Conservation (phyloP, 2,888 invertebrate genomes). For the Tachina lurida region DNA sequence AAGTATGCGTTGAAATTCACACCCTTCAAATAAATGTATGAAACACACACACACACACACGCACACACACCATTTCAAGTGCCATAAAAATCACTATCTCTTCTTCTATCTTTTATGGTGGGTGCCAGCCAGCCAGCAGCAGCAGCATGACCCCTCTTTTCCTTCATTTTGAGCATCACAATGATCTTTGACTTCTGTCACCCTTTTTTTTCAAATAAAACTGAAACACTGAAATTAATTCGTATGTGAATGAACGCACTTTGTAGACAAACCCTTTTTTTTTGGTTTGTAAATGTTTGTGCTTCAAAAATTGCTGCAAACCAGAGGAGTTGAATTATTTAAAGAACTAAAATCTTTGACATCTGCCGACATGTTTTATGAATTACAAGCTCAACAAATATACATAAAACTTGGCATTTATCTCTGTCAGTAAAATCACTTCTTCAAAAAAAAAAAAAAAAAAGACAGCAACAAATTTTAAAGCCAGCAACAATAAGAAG, state of each 20-base stretch:
- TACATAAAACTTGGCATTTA: slow-evolving; percentile 76
- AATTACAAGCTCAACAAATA: slow-evolving; percentile 45
- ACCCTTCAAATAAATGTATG: neutral
- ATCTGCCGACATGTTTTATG: slow-evolving; percentile 78
- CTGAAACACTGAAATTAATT: neutral
- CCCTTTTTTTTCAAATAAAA: slow-evolving; percentile 19
- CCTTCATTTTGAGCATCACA: neutral
- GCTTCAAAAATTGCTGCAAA: slow-evolving; percentile 19
- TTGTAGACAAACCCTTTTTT: slow-evolving; percentile 13
- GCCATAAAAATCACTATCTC: slow-evolving; percentile 10
- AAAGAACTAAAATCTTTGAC: slow-evolving; percentile 73
- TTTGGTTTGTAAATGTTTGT: neutral
- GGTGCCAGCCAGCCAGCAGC: neutral
- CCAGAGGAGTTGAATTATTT: slow-evolving; percentile 35
- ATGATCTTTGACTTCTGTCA: slow-evolving; percentile 48
- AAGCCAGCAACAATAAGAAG: neutral
- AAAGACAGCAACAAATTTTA: neutral
- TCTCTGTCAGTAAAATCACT: slow-evolving; percentile 80
- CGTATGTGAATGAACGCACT: neutral
- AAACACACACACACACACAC: neutral
- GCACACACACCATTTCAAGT: slow-evolving; percentile 10
- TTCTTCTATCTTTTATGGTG: neutral
- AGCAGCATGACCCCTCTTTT: neutral
- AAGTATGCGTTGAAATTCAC: slow-evolving; percentile 9
- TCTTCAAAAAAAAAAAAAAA: slow-evolving; percentile 1